A percentile compares a stretch with the other conserved stretches of the same genome.
Conservation (phyloP, 2,113 vertebrate genomes). For the Sporophila hypoxantha region DNA sequence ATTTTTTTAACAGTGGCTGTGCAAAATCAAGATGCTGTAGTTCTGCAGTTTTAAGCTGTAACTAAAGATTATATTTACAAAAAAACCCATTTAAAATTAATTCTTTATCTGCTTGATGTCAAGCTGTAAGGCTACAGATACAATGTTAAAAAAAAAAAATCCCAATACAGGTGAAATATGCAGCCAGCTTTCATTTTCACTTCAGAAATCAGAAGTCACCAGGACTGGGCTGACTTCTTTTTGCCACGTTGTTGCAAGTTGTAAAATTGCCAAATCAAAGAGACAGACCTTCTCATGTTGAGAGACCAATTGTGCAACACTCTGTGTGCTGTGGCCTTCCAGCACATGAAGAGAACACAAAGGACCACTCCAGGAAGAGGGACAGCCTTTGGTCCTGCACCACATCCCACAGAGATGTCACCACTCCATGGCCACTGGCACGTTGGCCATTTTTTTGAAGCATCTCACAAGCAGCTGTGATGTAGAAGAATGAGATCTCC, state of each 20-base stretch:
- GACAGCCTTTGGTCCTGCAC: background rate
- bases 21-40: background rate
- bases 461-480: background rate
- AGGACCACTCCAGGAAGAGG: background rate
- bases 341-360: background rate
- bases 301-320: background rate
- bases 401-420: background rate
- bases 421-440: background rate
- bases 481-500: background rate
- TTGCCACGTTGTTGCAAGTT: background rate
- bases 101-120: background rate
- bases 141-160: background rate
- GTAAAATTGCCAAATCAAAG: background rate
- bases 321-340: background rate
- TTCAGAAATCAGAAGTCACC: background rate
- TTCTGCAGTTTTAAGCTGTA: background rate
- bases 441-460: background rate
- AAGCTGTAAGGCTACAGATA: background rate
- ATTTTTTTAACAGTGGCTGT: background rate
- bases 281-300: background rate
- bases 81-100: background rate
- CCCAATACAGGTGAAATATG: fast-evolving
- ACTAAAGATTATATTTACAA: background rate
- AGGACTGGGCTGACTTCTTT: background rate
- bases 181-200: background rate